phyloP scores from a whole-genome alignment of 2,888 invertebrate genomes.

The Drosophila peninsularis region DNA sequence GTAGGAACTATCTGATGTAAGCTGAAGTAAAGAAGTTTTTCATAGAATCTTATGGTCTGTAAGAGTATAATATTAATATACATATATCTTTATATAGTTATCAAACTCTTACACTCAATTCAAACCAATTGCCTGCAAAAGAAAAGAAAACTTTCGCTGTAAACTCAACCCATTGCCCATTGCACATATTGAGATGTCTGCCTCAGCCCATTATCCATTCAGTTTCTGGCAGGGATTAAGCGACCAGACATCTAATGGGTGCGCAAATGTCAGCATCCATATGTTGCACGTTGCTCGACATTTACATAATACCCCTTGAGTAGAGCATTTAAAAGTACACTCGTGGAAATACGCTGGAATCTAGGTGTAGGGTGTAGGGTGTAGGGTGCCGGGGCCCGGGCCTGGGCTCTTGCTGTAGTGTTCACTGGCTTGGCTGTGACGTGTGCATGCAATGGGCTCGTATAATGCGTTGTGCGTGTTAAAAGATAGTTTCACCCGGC shows the following conservation, averaged over 20 bases:
- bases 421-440: constrained; percentile 41
- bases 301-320: constrained; percentile 2
- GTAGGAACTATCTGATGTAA: background rate
- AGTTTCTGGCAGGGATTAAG: background rate
- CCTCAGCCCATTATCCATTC: background rate
- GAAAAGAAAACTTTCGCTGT: background rate
- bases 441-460: constrained; percentile 78
- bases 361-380: constrained; percentile 5
- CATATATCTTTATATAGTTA: background rate
- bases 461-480: constrained; percentile 80
- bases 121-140: background rate
- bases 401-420: constrained; percentile 22
- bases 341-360: constrained; percentile 35
- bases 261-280: background rate
- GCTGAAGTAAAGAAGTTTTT: background rate
- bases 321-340: constrained; percentile 26
- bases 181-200: background rate
- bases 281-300: constrained; percentile 5
- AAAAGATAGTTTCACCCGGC: constrained; percentile 80
- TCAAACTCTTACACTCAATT: background rate
- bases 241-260: constrained; percentile 5
- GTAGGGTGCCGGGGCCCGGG: constrained; percentile 15
- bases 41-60: too few relatives aligned
- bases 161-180: background rate
- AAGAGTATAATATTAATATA: too few relatives aligned